Evolutionary conservation across 2,113 vertebrate species (phyloP).

Genomic region (Chauna torquata): DNA sequence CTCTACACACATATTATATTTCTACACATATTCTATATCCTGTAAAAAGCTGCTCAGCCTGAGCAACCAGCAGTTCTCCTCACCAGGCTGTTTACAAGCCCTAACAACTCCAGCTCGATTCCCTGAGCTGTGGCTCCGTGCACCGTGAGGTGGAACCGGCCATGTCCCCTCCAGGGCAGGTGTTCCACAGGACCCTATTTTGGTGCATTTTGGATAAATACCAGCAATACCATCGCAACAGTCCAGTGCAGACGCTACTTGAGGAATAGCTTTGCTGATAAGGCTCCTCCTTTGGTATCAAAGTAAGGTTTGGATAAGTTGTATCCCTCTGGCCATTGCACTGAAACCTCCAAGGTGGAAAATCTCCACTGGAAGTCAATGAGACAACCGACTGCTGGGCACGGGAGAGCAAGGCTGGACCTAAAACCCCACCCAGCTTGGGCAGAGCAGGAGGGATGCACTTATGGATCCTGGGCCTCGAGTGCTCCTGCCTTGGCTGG

Average conservation of each 20-base stretch:
- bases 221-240: too few species aligned
- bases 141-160: too few species aligned
- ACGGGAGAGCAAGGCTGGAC: not conserved
- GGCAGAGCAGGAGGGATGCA: not conserved
- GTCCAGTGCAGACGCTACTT: too few species aligned
- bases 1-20: not conserved
- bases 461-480: not conserved
- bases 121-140: not conserved
- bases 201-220: too few species aligned
- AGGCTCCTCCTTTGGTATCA: rapidly evolving
- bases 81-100: not conserved
- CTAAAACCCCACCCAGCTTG: rapidly evolving
- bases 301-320: not conserved
- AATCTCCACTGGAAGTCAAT: rapidly evolving
- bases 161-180: too few species aligned
- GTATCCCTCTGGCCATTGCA: not conserved
- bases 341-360: not conserved
- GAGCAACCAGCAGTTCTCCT: not conserved
- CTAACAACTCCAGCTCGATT: not conserved
- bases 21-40: not conserved
- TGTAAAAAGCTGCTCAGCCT: not conserved
- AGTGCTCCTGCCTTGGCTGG: not conserved
- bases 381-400: not conserved
- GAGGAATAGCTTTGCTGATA: not conserved
- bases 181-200: too few species aligned